Percentiles rank a stretch among this genome's conserved stretches.
Evolutionary conservation across 1,140 invertebrate species (phyloP).

Genomic region (Schlechtendalia chinensis): DNA sequence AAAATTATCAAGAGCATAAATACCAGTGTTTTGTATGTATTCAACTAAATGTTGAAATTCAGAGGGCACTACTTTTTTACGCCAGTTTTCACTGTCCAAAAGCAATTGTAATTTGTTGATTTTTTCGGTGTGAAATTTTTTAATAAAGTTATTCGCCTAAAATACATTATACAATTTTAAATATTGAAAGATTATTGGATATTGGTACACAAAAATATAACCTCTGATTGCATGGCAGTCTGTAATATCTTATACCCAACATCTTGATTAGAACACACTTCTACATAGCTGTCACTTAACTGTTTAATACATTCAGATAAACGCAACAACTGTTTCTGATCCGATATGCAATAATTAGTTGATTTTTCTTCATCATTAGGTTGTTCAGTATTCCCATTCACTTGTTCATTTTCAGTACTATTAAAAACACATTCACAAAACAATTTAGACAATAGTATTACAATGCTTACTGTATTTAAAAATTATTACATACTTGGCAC

Average conservation of each 20-base stretch:
- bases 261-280: conserved; percentile 44
- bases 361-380: conserved; percentile 1
- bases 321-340: conserved; percentile 38
- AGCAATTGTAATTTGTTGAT: conserved; percentile 80
- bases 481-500: conserved; percentile 20
- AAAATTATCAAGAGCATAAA: conserved; percentile 10
- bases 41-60: conserved; percentile 65
- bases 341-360: conserved; percentile 37
- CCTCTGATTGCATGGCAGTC: conserved; percentile 40
- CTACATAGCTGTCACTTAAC: conserved; percentile 30
- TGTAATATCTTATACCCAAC: conserved; percentile 40
- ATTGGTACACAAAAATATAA: conserved; percentile 5
- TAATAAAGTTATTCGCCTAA: conserved; percentile 86
- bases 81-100: conserved; percentile 91
- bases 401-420: conserved; percentile 33
- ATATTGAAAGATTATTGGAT: background rate
- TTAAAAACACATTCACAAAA: background rate
- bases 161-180: conserved; percentile 53
- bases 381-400: conserved; percentile 15
- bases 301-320: conserved; percentile 35
- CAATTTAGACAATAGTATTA: too few relatives aligned
- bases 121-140: conserved; percentile 84
- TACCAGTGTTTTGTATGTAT: conserved; percentile 63
- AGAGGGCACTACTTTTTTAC: conserved; percentile 75
- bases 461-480: background rate